Base-by-base conservation (phyloP, 2,113 vertebrate species). In the Phocoena sinus region DNA sequence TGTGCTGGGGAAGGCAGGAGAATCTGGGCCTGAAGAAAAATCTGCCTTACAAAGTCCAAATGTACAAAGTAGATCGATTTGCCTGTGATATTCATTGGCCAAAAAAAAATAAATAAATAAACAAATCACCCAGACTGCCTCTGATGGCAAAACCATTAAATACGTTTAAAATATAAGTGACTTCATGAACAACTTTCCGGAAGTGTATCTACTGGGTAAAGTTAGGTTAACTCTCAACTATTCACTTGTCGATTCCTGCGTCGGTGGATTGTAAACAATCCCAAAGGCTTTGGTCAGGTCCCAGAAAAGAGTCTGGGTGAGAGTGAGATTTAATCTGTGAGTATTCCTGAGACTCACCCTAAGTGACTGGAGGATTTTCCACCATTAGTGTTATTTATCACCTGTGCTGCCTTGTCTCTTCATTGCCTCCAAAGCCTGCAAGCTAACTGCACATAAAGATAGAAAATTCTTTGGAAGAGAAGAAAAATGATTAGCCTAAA, bases 241-340 rank as follows among this genome's bases (percentile, higher is more conserved):
- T 97, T 94, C 63, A n/a, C 74, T 86, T 90, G 73, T 82, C 6
- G 47, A 87, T 90, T 97, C 96, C 56, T 96, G 31, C 15, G 21
- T 77, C 95, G 31, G 77, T 97, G 56, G 58, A 95, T 93, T 95
- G 80, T 97, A 97, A 98, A 97, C 90, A 97, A 94, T 80, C 65
- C 77, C 95, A 82, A 95, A 93, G 80, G 73, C 79, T 93, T 97
- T 82, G 87, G 74, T 87, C 88, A 89, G 44, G 71, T 17, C 60
- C 82, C 83, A 92, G 79, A 36, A 96, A 95, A 95, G 76, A 65
- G 63, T 70, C 63, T 62, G 67, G 12, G 47, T 96, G 62, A 95
- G 79, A 96, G 31, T 76, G 50, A 94, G 76, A 92, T 84, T 92
- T 88, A 81, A 97, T 95, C 68, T 90, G 33, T 58, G 36, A 91